phyloP scores from a whole-genome alignment of 1,140 invertebrate species.

The Trissolcus basalis region DNA sequence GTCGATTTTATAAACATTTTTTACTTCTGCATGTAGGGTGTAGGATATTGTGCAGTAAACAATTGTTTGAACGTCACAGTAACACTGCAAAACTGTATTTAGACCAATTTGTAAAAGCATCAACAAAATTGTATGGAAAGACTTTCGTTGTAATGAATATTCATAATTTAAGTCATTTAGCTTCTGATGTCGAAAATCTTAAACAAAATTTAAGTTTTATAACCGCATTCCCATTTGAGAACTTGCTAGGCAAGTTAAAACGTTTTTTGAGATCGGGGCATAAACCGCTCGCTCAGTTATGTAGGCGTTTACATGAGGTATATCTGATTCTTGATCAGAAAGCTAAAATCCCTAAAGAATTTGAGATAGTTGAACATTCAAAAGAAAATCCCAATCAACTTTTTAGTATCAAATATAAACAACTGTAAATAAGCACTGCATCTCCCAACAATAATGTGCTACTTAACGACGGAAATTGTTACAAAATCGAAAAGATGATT shows the following conservation, averaged over 20 bases:
- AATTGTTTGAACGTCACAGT: conserved; percentile 3
- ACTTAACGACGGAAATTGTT: neutral
- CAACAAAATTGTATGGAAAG: neutral
- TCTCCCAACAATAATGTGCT: conserved; percentile 10
- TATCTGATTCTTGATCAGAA: conserved; percentile 17
- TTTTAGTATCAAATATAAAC: conserved; percentile 15
- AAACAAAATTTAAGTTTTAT: conserved; percentile 4
- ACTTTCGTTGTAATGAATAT: conserved; percentile 12
- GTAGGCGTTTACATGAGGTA: conserved; percentile 13
- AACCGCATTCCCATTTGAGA: conserved; percentile 31
- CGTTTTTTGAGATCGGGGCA: conserved; percentile 10
- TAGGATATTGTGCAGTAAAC: conserved; percentile 27
- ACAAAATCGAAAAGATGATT: conserved; percentile 21
- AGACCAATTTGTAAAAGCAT: conserved; percentile 1
- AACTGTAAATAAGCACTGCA: conserved; percentile 11
- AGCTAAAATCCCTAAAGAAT: conserved; percentile 13
- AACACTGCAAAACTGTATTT: conserved; percentile 20
- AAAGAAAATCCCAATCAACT: conserved; percentile 2
- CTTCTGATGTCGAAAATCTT: conserved; percentile 15
- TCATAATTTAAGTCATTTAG: conserved; percentile 25
- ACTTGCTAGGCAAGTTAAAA: conserved; percentile 26
- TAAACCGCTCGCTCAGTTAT: conserved; percentile 21
- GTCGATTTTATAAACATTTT: conserved; percentile 33
- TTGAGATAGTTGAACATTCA: conserved; percentile 19
- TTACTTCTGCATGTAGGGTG: conserved; percentile 18